These are phyloP conservation scores for Lanistes nyassanus DNA, from an alignment of 1,140 invertebrate species.

Conservation along the genomic window DNA sequence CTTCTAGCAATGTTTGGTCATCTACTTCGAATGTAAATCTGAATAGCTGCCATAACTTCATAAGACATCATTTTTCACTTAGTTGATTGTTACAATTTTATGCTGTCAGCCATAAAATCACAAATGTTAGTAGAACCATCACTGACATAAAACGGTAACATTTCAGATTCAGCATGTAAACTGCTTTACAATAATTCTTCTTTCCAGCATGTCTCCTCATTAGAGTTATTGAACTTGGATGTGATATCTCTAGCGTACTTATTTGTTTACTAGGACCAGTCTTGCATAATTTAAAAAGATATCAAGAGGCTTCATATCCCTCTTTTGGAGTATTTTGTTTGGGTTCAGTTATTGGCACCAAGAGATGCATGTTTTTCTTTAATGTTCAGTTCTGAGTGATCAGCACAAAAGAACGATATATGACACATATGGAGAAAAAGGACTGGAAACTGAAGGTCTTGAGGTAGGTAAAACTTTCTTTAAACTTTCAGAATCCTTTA, in stretches of 20 bases:
- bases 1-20: no score
- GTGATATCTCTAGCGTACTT: no score
- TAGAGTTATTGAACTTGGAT: neutral
- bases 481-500: neutral
- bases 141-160: no score
- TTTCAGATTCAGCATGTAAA: no score
- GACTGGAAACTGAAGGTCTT: slow-evolving; percentile 90
- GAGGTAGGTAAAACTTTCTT: slow-evolving; percentile 72
- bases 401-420: slow-evolving; percentile 84
- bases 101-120: no score
- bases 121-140: no score
- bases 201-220: neutral
- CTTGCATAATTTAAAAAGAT: neutral
- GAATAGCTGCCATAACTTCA: no score
- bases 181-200: neutral
- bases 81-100: no score
- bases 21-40: no score
- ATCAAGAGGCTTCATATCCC: neutral
- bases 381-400: slow-evolving; percentile 77
- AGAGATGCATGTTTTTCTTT: slow-evolving; percentile 12
- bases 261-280: neutral
- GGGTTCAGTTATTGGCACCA: neutral
- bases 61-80: no score
- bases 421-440: slow-evolving; percentile 81
- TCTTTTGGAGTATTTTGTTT: slow-evolving; percentile 1